These are phyloP conservation scores for Podiceps cristatus DNA, from an alignment of 2,113 vertebrate species.

Conservation along the genomic window DNA sequence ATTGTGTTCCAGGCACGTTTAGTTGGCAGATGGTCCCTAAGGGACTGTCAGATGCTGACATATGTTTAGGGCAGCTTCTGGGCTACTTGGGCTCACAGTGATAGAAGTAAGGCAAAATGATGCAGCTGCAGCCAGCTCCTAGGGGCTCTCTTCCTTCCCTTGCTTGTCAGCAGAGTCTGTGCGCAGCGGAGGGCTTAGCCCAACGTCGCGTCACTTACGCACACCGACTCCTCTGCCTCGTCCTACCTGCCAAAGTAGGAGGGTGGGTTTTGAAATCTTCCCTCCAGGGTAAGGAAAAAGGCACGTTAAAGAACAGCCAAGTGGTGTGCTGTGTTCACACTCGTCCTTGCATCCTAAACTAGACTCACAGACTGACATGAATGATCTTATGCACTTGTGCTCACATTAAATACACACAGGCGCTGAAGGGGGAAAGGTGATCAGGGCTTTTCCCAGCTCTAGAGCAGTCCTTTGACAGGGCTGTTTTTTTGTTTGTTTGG, in stretches of 20 bases:
- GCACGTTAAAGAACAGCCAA: not conserved
- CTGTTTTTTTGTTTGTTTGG: not conserved
- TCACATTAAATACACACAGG: not conserved
- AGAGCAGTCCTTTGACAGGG: not conserved
- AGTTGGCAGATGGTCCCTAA: not conserved
- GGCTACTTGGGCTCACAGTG: not conserved
- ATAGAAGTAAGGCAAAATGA: not conserved
- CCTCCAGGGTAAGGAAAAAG: not conserved
- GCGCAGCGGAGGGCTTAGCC: not conserved
- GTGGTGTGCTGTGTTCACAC: not conserved
- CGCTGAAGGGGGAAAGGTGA: not conserved
- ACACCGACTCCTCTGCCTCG: not conserved
- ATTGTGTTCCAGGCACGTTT: not conserved
- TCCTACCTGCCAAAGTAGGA: not conserved
- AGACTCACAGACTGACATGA: not conserved
- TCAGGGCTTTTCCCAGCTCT: not conserved
- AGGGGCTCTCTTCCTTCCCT: not conserved
- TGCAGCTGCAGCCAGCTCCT: not conserved
- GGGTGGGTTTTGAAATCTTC: not conserved
- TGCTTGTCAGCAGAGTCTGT: not conserved
- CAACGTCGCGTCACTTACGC: not conserved
- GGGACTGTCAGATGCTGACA: not conserved
- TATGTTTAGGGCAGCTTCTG: not conserved
- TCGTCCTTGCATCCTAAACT: not conserved
- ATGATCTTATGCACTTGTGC: not conserved